Evolutionary conservation across 35 echinoderm and acorn worm genomes (phyloP).

Genomic region (Apostichopus parvimensis): DNA sequence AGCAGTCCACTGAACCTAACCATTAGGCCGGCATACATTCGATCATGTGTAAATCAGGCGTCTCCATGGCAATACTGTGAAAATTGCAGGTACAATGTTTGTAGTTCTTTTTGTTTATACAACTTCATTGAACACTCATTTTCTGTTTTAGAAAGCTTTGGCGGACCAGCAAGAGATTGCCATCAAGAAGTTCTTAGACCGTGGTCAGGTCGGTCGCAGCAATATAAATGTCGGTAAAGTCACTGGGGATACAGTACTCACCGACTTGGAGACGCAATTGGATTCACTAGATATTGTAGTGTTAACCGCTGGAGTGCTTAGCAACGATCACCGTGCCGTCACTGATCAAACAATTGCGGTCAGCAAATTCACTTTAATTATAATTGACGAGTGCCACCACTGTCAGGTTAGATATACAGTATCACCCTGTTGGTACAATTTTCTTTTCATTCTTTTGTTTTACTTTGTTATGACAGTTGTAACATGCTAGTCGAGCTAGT

Average conservation of each 20-base stretch:
- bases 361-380: constrained; percentile 39
- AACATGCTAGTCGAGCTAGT: no score
- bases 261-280: constrained; percentile 8
- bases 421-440: no score
- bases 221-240: constrained; percentile 17
- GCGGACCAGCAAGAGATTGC: constrained; percentile 46
- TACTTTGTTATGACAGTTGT: no score
- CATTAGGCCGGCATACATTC: no score
- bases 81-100: no score
- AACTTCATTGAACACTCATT: no score
- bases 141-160: constrained; percentile 38
- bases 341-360: neutral
- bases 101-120: no score
- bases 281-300: constrained; percentile 15
- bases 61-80: no score
- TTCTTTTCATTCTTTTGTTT: neutral
- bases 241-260: constrained; percentile 20
- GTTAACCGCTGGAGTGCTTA: constrained; percentile 17
- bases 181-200: neutral
- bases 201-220: neutral
- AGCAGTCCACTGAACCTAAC: no score
- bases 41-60: no score
- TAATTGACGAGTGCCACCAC: constrained; percentile 56
- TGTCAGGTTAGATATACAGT: constrained; percentile 10
- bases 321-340: constrained; percentile 11